Evolutionary conservation across 2,888 invertebrate species (phyloP).

Genomic region (Chymomyza procnemis): DNA sequence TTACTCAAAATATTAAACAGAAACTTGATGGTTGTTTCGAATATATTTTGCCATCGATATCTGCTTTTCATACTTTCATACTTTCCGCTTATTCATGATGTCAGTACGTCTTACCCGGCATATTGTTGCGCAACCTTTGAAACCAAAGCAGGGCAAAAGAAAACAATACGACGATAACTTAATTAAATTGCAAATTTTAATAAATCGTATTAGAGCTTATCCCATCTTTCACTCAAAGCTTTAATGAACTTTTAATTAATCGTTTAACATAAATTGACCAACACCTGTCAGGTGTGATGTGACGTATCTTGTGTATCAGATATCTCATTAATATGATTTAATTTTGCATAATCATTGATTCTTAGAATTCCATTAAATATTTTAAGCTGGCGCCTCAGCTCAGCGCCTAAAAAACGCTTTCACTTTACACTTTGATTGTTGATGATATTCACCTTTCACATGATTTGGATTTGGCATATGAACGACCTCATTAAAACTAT

Average conservation of each 20-base stretch:
- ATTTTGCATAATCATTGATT: not conserved
- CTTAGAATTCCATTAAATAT: not conserved
- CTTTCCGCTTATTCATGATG: too few species aligned
- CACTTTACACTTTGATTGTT: slow-evolving; percentile 51
- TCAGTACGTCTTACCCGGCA: too few species aligned
- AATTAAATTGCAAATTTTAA: not conserved
- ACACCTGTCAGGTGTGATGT: not conserved
- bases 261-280: not conserved
- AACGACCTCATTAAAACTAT: slow-evolving; percentile 55
- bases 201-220: not conserved
- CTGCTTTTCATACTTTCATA: too few species aligned
- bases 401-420: slow-evolving; percentile 45
- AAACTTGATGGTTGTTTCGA: too few species aligned
- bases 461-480: slow-evolving; percentile 50
- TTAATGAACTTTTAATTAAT: not conserved
- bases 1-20: too few species aligned
- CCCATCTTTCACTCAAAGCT: not conserved
- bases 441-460: slow-evolving; percentile 59
- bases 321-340: not conserved
- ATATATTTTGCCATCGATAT: too few species aligned
- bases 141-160: not conserved
- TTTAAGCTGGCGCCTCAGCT: not conserved
- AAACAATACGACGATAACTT: not conserved
- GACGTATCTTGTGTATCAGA: not conserved
- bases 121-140: not conserved